Base-by-base conservation (phyloP, 2,797 vertebrate genomes). In the Parauchenoglanis punctatus region DNA sequence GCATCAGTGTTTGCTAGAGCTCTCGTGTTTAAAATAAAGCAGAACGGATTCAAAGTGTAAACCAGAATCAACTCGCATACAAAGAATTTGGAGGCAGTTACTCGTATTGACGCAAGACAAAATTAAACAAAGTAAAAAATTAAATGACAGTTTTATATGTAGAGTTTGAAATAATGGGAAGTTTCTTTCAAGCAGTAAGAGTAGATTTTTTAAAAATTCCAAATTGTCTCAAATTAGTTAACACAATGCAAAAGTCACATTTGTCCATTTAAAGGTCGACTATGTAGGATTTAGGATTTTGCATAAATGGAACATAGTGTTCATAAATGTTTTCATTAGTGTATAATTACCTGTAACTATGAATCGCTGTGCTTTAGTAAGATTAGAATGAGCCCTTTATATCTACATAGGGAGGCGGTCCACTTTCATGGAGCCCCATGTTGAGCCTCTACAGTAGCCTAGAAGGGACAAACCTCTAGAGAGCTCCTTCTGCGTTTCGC, bases 1-100 rank as follows among this genome's bases (percentile, higher is more conserved):
- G 70, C 59, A 81, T 8, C 81, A 54, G 72, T 28, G 73, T 73
- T 83, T 54, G 52, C 61, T 49, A 17, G 59, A 40, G 52, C 65
- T 35, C 81, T 58, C 40, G 65, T 61, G 20, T 28, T 20, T 31
- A 31, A 44, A 23, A 58, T 63, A 23, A 49, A 54, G 10, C 28
- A 28, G 13, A 70, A 61, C 70, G 54, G 44, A 40, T 28, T 40
- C 54, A 35, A 56, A 80, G 1, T 31, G n/a, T 20, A 56, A 56
- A 78, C 52, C 11, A 49, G 68, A 76, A 76, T 28, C 23, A 35
- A 58, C 40, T 3, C 8, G 3, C 18, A 23, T 44, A 25, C 54
- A 5, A 44, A 61, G 54, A 20, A 35, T 28, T 20, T 52, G 12
- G 12, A 78, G 7, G 52, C 46, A n/a, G 46, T 76, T 52, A 28